Percentiles rank a stretch among this genome's conserved stretches.
phyloP scores from a whole-genome alignment of 2,113 vertebrate species.

The Rhipidura dahli region DNA sequence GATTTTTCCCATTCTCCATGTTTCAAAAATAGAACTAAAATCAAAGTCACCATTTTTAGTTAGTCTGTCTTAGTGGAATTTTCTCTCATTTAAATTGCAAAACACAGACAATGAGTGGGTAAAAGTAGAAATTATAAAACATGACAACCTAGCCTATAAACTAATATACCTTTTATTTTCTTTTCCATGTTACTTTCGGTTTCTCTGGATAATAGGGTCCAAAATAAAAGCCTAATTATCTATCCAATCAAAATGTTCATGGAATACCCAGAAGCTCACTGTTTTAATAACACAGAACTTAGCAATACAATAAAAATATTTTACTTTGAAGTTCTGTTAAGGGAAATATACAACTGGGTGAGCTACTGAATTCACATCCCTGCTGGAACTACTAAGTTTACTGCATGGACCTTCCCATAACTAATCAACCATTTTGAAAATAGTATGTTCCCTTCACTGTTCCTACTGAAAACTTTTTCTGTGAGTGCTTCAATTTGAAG shows the following conservation, averaged over 20 bases:
- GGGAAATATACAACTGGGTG: not conserved
- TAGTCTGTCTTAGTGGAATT: not conserved
- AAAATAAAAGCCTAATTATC: not conserved
- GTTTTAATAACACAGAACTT: not conserved
- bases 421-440: not conserved
- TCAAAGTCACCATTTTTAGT: not conserved
- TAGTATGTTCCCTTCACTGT: fast-evolving
- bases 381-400: not conserved
- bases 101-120: not conserved
- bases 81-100: not conserved
- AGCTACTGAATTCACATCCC: not conserved
- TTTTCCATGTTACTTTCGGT: not conserved
- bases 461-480: not conserved
- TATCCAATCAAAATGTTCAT: not conserved
- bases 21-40: not conserved
- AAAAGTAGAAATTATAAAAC: not conserved
- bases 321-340: not conserved
- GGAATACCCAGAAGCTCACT: not conserved
- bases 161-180: not conserved
- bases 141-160: not conserved
- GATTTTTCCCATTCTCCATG: not conserved
- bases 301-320: not conserved
- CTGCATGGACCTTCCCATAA: not conserved
- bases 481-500: not conserved
- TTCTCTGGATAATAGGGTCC: not conserved